A percentile compares a stretch with the other conserved stretches of the same genome.
Evolutionary conservation across 2,113 vertebrate genomes (phyloP).

Genomic region (Hemibagrus wyckioides): DNA sequence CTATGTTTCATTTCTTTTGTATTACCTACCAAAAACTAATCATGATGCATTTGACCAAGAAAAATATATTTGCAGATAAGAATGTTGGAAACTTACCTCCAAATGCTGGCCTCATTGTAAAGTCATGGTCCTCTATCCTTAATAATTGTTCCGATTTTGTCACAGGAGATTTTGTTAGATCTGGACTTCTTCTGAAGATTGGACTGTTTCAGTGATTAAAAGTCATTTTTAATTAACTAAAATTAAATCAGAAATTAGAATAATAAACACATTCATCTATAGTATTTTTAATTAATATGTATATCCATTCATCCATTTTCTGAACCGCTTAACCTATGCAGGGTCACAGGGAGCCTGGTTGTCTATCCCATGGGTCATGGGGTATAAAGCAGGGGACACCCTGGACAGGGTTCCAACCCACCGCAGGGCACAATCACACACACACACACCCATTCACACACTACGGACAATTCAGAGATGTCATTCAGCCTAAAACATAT

Average conservation of each 20-base stretch:
- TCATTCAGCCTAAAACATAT: no score
- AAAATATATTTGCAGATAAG: not conserved
- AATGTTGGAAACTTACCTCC: slow-evolving; percentile 80
- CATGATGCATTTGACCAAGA: not conserved
- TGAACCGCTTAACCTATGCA: no score
- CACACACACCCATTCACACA: no score
- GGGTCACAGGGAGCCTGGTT: no score
- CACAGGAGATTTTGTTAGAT: slow-evolving; percentile 91
- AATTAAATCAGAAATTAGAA: not conserved
- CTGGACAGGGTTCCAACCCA: no score
- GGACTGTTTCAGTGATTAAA: slow-evolving; percentile 71
- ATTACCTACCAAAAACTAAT: not conserved
- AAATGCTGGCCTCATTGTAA: slow-evolving; percentile 97
- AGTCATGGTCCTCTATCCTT: slow-evolving; percentile 95
- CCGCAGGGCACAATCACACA: no score
- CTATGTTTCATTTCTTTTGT: not conserved
- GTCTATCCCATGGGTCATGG: no score
- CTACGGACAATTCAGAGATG: no score
- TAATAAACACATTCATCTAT: not conserved
- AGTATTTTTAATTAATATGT: not conserved
- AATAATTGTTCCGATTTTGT: slow-evolving; percentile 96
- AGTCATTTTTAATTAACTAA: not conserved
- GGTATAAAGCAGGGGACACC: no score
- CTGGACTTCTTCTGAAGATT: slow-evolving; percentile 89
- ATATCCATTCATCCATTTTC: no score